A percentile compares a stretch with the other conserved stretches of the same genome.
These are phyloP conservation scores for Yasuhikotakia modesta DNA, from an alignment of 2,797 vertebrate genomes.

Conservation along the genomic window DNA sequence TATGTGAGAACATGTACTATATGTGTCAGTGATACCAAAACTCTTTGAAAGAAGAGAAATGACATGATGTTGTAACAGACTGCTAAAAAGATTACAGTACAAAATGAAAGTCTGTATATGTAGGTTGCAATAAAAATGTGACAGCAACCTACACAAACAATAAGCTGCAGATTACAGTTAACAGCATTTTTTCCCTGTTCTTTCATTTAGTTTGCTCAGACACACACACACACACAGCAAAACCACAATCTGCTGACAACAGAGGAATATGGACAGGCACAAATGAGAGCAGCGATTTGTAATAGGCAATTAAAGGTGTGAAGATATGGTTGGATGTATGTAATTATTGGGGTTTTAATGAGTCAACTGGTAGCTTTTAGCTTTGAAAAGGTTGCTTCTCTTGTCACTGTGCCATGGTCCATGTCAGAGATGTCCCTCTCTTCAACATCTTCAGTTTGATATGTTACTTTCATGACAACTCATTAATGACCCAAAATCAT, in stretches of 20 bases:
- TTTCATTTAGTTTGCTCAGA: constrained; percentile 1
- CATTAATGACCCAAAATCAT: constrained; percentile 58
- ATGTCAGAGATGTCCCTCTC: constrained; percentile 54
- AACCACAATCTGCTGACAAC: constrained; percentile 56
- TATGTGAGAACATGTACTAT: background rate
- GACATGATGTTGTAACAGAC: background rate
- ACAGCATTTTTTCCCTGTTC: background rate
- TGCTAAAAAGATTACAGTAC: constrained; percentile 1
- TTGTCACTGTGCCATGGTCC: constrained; percentile 51
- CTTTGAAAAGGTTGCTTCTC: constrained; percentile 61
- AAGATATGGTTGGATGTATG: constrained; percentile 68
- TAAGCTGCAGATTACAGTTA: background rate
- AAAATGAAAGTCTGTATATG: constrained; percentile 13
- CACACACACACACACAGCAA: constrained; percentile 22
- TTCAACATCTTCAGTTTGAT: constrained; percentile 46
- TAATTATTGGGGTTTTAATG: constrained; percentile 65
- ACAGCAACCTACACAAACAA: constrained; percentile 16
- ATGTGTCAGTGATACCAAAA: background rate
- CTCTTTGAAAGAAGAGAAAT: constrained; percentile 53
- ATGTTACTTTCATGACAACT: constrained; percentile 55
- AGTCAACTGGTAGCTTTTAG: constrained; percentile 60
- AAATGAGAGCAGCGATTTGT: constrained; percentile 58
- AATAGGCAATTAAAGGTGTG: constrained; percentile 79
- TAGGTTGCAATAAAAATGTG: constrained; percentile 1
- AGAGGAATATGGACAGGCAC: constrained; percentile 52